phyloP scores from a whole-genome alignment of 1,140 invertebrate genomes.

The Cydia fagiglandana region DNA sequence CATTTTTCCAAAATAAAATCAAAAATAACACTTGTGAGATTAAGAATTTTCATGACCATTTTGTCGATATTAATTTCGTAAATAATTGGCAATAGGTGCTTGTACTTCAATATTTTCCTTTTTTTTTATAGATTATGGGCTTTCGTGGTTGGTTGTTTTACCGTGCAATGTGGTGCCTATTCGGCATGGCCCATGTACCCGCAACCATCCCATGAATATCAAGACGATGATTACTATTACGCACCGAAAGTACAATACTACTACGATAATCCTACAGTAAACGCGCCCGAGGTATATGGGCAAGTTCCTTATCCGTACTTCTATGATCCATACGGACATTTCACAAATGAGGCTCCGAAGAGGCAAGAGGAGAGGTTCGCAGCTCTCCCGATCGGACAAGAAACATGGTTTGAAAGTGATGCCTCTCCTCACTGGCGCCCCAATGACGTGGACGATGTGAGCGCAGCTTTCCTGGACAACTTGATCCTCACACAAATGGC shows the following conservation, averaged over 20 bases:
- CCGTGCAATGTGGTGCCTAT: conserved; percentile 64
- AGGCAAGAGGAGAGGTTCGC: conserved; percentile 78
- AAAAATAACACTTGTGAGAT: not conserved
- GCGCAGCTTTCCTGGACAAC: conserved; percentile 82
- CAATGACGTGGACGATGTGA: conserved; percentile 79
- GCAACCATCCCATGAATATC: conserved; percentile 68
- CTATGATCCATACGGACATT: conserved; percentile 79
- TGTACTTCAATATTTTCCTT: conserved; percentile 31
- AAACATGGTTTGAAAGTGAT: conserved; percentile 81
- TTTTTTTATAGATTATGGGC: conserved; percentile 61
- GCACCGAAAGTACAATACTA: conserved; percentile 68
- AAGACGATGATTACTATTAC: conserved; percentile 71
- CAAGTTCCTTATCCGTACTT: conserved; percentile 78
- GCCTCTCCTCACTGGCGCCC: conserved; percentile 63
- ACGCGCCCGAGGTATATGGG: conserved; percentile 63
- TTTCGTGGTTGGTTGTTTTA: conserved; percentile 64
- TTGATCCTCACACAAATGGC: conserved; percentile 82
- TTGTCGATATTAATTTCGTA: not conserved
- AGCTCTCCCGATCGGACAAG: conserved; percentile 81
- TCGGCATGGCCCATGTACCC: conserved; percentile 76
- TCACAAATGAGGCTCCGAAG: conserved; percentile 79
- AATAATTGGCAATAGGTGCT: not conserved
- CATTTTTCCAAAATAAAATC: not conserved
- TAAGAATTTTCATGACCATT: not conserved
- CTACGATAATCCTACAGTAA: conserved; percentile 62